Evolutionary conservation across 1,140 invertebrate genomes (phyloP).

Genomic region (Zaprionus tsacasi): DNA sequence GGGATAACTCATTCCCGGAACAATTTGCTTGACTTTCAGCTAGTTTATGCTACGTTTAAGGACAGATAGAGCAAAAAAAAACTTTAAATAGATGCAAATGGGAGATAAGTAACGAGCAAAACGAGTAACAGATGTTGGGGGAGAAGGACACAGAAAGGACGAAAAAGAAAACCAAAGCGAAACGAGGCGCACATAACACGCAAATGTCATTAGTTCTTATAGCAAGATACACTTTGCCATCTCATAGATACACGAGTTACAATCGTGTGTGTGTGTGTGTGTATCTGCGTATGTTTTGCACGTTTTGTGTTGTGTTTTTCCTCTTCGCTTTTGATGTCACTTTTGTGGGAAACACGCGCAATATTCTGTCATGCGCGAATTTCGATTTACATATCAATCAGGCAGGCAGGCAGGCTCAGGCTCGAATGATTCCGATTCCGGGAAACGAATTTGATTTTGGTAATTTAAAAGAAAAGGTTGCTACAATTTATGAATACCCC

Average conservation of each 20-base stretch:
- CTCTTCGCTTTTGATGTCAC: constrained; percentile 25
- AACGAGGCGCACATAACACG: constrained; percentile 39
- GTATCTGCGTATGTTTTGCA: not conserved
- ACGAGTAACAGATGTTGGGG: not conserved
- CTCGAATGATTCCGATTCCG: constrained; percentile 14
- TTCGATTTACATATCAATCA: constrained; percentile 57
- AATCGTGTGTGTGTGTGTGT: constrained; percentile 41
- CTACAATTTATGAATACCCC: not conserved
- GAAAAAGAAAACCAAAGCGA: constrained; percentile 40
- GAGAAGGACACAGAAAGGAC: not conserved
- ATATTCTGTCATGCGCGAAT: constrained; percentile 35
- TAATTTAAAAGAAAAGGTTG: not conserved
- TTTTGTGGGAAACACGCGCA: constrained; percentile 25
- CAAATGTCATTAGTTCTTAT: constrained; percentile 64
- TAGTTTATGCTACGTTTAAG: constrained; percentile 18
- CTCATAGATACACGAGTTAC: constrained; percentile 60
- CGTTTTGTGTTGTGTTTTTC: constrained; percentile 5
- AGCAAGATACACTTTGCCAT: constrained; percentile 53
- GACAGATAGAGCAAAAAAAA: constrained; percentile 34
- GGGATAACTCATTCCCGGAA: not conserved
- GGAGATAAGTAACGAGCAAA: constrained; percentile 12
- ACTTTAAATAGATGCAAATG: constrained; percentile 40
- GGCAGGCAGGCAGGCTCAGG: constrained; percentile 20
- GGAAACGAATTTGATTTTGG: constrained; percentile 29
- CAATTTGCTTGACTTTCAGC: constrained; percentile 3